Base-by-base conservation (phyloP, 2,888 invertebrate species). In the Harpagoxenus sublaevis region DNA sequence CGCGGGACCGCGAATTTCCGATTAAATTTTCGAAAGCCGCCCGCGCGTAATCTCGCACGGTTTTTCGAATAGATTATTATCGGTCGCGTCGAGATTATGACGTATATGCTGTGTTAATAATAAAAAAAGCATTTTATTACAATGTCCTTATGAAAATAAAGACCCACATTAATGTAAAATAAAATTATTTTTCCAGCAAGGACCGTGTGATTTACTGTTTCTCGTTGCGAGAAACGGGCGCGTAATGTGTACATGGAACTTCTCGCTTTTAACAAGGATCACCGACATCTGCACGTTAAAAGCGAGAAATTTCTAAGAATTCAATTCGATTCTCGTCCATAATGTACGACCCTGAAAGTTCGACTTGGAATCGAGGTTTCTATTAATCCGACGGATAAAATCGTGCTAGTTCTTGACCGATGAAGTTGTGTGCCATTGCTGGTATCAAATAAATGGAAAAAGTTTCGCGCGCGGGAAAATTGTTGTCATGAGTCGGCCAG, bases 381-480 rank as follows among this genome's bases (percentile, higher is more conserved):
- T 55, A 79, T 71, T 60, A 79, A 79, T 48, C 18, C 28, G n/a
- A 5, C 42, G 42, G 53, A 55, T 45, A 18, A 78, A 70, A 78
- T 31, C 31, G 68, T 3, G 31, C 63, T 55, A 31, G 28, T 28
- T 78, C 70, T 28, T 55, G 79, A 73, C 79, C 79, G 60, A 73
- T 73, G 28, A 48, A 73, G 60, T 15, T 31, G 73, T 60, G 60
- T 35, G 73, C 60, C 70, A 66, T 68, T 51, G 63, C 48, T 35
- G 42, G 75, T 45, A 45, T 55, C 48, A 60, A 60, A 73, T 60
- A 73, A 81, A 81, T 81, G 60, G 48, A 60, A 73, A 73, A 81
- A 73, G 73, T 81, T 81, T 28, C 4, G 23, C 60, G 45, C 57
- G 23, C 35, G 35, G 79, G 39, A 48, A 81, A 81, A 81, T 81